Evolutionary conservation across 1,140 invertebrate species (phyloP).

Genomic region (Eubasilissa regina): DNA sequence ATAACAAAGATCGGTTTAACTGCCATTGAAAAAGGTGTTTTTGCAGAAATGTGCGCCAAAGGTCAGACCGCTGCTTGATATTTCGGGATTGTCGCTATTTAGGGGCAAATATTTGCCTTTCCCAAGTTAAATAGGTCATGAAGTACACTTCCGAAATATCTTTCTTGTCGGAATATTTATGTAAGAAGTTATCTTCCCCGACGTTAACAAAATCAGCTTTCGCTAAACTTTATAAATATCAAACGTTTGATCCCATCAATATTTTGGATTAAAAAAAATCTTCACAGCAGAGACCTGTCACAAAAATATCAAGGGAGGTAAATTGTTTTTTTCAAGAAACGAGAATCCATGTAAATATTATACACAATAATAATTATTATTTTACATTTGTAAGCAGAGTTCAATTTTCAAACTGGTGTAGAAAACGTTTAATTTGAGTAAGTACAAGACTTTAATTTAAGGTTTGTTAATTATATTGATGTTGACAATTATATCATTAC

Average conservation of each 20-base stretch:
- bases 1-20: neutral
- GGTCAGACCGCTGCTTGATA: slow-evolving; percentile 31
- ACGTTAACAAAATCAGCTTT: slow-evolving; percentile 29
- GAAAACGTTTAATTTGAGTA: no score
- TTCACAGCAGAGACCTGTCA: no score
- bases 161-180: slow-evolving; percentile 35
- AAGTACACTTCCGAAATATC: slow-evolving; percentile 39
- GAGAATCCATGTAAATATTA: no score
- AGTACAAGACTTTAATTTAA: no score
- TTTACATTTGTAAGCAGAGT: no score
- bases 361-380: no score
- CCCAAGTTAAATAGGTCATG: slow-evolving; percentile 37
- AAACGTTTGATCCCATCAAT: slow-evolving; percentile 16
- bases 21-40: slow-evolving; percentile 17
- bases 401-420: no score
- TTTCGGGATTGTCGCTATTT: slow-evolving; percentile 34
- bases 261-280: no score
- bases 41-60: slow-evolving; percentile 29
- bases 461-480: no score
- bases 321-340: no score
- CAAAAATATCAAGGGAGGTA: no score
- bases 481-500: no score
- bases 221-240: slow-evolving; percentile 29
- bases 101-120: slow-evolving; percentile 37
- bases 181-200: slow-evolving; percentile 34